Evolutionary conservation across 2,113 vertebrate species (phyloP).

Genomic region (Vimba vimba): DNA sequence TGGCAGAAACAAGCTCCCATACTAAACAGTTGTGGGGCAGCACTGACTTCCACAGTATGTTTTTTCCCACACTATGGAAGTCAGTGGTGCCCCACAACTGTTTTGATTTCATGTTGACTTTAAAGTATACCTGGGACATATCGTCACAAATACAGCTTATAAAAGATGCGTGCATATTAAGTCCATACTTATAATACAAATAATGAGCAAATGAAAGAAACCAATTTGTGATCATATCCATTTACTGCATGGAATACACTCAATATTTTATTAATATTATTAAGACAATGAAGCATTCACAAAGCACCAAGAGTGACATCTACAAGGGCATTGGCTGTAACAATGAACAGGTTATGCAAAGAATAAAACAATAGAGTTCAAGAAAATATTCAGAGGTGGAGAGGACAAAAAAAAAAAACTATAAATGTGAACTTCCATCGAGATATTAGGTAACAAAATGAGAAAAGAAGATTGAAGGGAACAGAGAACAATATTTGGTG

Average conservation of each 20-base stretch:
- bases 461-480: slow-evolving; percentile 35
- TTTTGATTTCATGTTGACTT: background rate
- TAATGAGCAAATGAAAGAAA: slow-evolving; percentile 34
- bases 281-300: slow-evolving; percentile 84
- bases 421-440: slow-evolving; percentile 72
- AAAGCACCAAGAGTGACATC: slow-evolving; percentile 83
- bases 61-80: too few relatives aligned
- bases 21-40: too few relatives aligned
- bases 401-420: slow-evolving; percentile 68
- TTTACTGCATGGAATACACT: slow-evolving; percentile 72
- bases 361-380: slow-evolving; percentile 20
- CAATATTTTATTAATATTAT: slow-evolving; percentile 84
- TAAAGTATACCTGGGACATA: background rate
- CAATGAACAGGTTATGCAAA: slow-evolving; percentile 56
- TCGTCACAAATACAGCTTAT: background rate
- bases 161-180: background rate
- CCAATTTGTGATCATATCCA: slow-evolving; percentile 52
- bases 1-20: too few relatives aligned
- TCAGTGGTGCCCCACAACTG: too few relatives aligned
- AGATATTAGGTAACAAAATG: slow-evolving; percentile 59
- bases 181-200: background rate
- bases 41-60: too few relatives aligned
- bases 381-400: slow-evolving; percentile 22
- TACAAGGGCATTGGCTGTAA: slow-evolving; percentile 77
- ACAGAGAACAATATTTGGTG: slow-evolving; percentile 51